Conservation (phyloP, 2,888 invertebrate genomes). For the Teleogryllus oceanicus region DNA sequence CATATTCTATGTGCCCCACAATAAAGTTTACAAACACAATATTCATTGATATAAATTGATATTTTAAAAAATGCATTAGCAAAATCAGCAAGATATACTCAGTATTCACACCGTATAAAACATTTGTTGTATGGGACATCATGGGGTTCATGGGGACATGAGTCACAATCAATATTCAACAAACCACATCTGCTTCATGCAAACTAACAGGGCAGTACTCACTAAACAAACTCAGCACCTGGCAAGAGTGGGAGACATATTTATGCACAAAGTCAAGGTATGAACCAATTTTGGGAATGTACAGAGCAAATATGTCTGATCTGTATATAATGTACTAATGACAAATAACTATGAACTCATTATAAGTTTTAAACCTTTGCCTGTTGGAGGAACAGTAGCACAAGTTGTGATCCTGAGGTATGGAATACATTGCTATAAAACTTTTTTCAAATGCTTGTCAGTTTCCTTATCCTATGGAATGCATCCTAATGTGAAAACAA, state of each 20-base stretch:
- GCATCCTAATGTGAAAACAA: background rate
- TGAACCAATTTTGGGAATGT: background rate
- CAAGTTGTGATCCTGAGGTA: constrained; percentile 6
- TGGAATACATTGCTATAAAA: constrained; percentile 4
- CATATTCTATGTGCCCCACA: background rate
- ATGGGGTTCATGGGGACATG: background rate
- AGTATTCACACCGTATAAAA: constrained; percentile 4
- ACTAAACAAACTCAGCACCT: background rate
- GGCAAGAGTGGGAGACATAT: background rate
- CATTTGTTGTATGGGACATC: background rate
- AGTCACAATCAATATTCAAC: background rate
- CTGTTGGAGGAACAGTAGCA: background rate
- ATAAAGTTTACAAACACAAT: constrained; percentile 1
- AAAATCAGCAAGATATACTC: constrained; percentile 18
- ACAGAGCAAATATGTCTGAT: background rate
- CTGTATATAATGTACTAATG: background rate
- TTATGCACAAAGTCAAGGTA: background rate
- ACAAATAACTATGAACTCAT: background rate
- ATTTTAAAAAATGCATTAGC: constrained; percentile 4
- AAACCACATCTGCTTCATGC: background rate
- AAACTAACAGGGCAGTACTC: background rate
- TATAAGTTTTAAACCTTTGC: background rate
- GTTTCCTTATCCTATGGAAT: constrained; percentile 1
- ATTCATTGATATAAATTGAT: constrained; percentile 11
- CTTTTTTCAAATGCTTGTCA: background rate